A percentile compares a stretch with the other conserved stretches of the same genome.
Evolutionary conservation across 2,113 vertebrate species (phyloP).

Genomic region (Empidonax alnorum): DNA sequence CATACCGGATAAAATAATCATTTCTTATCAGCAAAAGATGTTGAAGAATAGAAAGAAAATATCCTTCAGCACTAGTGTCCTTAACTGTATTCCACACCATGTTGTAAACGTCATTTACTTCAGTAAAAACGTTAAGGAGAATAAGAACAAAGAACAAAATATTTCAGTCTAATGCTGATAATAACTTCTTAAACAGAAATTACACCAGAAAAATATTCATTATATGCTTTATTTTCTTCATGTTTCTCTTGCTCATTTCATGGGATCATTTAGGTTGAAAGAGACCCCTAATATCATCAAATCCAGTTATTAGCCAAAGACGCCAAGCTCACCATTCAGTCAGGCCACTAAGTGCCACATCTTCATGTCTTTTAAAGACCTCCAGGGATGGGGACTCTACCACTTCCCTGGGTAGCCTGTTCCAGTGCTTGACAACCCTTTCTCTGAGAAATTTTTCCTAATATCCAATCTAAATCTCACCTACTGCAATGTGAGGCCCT

Average conservation of each 20-base stretch:
- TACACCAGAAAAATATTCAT: not conserved
- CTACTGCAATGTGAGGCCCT: accelerated
- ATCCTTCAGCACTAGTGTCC: slow-evolving; percentile 86
- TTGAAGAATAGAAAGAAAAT: slow-evolving; percentile 96
- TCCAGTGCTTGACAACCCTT: not conserved
- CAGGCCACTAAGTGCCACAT: not conserved
- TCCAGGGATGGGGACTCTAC: not conserved
- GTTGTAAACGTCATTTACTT: slow-evolving; percentile 90
- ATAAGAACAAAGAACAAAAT: not conserved
- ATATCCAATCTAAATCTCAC: not conserved
- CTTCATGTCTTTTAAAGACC: not conserved
- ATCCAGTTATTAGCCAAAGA: not conserved
- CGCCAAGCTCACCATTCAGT: not conserved
- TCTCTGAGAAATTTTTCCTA: not conserved
- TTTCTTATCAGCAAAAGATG: slow-evolving; percentile 94
- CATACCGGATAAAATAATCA: slow-evolving; percentile 93
- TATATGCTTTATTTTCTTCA: not conserved
- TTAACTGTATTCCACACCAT: slow-evolving; percentile 89
- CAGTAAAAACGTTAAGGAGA: slow-evolving; percentile 88
- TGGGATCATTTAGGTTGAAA: not conserved
- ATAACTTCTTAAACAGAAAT: not conserved
- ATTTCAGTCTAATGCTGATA: not conserved
- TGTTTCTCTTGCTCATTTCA: not conserved
- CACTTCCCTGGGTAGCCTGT: not conserved
- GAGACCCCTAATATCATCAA: not conserved